phyloP scores from a whole-genome alignment of 2,888 invertebrate species.

The Zonitis immaculata region DNA sequence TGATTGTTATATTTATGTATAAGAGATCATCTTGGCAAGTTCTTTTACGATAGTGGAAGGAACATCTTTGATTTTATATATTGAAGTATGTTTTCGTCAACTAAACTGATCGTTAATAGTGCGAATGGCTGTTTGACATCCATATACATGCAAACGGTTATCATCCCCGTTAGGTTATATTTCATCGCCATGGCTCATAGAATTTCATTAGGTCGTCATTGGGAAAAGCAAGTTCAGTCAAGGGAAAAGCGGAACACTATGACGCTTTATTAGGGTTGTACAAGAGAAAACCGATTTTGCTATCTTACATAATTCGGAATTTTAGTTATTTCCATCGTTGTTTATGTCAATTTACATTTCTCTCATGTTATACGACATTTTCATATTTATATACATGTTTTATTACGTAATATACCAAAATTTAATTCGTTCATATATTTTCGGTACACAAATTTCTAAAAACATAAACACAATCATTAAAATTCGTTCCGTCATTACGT shows the following conservation, averaged over 20 bases:
- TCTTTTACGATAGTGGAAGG: slow-evolving; percentile 25
- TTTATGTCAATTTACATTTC: slow-evolving; percentile 28
- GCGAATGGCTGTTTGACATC: slow-evolving; percentile 35
- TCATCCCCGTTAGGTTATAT: slow-evolving; percentile 36
- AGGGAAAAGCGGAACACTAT: slow-evolving; percentile 42
- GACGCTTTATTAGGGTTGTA: slow-evolving; percentile 41
- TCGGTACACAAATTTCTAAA: slow-evolving; percentile 20
- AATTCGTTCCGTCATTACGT: slow-evolving; percentile 18
- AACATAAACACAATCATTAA: slow-evolving; percentile 22
- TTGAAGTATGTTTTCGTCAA: slow-evolving; percentile 33
- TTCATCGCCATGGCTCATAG: slow-evolving; percentile 44
- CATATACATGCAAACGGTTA: slow-evolving; percentile 43
- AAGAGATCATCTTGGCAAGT: slow-evolving; percentile 11
- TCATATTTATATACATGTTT: slow-evolving; percentile 26
- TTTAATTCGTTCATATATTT: slow-evolving; percentile 23
- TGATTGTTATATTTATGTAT: background rate
- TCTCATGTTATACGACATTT: slow-evolving; percentile 18
- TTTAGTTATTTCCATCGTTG: slow-evolving; percentile 25
- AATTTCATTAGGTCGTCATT: slow-evolving; percentile 46
- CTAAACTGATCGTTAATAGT: slow-evolving; percentile 26
- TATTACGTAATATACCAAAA: slow-evolving; percentile 21
- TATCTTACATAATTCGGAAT: slow-evolving; percentile 11
- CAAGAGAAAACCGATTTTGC: slow-evolving; percentile 17
- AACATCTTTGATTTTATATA: slow-evolving; percentile 37
- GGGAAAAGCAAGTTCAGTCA: slow-evolving; percentile 39